Percentiles rank a stretch among this genome's conserved stretches.
Conservation (phyloP, 1,140 invertebrate genomes). For the Bombyx mandarina region DNA sequence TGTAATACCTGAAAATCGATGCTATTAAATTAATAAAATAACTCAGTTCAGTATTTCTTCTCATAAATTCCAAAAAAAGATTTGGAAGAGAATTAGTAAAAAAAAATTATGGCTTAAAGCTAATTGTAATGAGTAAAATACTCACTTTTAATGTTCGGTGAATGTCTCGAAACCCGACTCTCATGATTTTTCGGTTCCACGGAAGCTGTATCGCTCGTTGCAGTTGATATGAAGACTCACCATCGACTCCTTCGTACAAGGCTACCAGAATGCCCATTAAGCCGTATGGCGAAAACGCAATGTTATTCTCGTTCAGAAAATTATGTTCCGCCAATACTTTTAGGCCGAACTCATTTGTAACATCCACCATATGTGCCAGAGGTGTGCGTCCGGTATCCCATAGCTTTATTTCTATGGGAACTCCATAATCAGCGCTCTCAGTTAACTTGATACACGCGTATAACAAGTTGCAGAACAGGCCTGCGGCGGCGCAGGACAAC, state of each 20-base stretch:
- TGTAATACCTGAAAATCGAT: no score
- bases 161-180: conserved; percentile 85
- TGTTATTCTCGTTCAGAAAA: conserved; percentile 80
- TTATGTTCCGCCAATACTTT: conserved; percentile 78
- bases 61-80: background rate
- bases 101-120: background rate
- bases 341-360: conserved; percentile 81
- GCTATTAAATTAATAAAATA: background rate
- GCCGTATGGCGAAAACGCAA: conserved; percentile 87
- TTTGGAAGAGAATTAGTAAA: background rate
- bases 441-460: conserved; percentile 15
- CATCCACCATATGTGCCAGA: conserved; percentile 81
- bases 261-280: conserved; percentile 82
- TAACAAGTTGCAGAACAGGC: conserved; percentile 22
- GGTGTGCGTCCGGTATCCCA: conserved; percentile 68
- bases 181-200: conserved; percentile 76
- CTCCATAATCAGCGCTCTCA: conserved; percentile 30
- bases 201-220: conserved; percentile 77
- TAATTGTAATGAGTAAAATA: conserved; percentile 9
- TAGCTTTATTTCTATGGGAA: conserved; percentile 56
- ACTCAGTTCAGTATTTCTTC: background rate
- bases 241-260: conserved; percentile 81
- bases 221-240: conserved; percentile 79
- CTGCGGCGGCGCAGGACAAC: conserved; percentile 6
- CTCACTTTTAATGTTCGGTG: conserved; percentile 81